Base-by-base conservation (phyloP, 2,113 vertebrate species). In the Oryzias woworae region DNA sequence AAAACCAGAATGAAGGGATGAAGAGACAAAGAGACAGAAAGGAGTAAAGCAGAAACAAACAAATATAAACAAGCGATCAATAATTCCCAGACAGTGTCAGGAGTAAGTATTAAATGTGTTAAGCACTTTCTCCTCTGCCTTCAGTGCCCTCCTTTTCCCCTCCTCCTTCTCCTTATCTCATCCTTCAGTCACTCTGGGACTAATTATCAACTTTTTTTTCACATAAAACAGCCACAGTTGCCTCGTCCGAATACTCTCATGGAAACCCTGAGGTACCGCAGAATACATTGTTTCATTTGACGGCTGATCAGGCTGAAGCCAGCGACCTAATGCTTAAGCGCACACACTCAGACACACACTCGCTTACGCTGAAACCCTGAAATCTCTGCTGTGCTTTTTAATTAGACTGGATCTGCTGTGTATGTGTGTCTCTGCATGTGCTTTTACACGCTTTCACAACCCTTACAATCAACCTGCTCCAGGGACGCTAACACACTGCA, bases 181-280 rank as follows among this genome's bases (percentile, higher is more conserved):
- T 87, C 90, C 91, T 93, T 91, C 94, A 97, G 92, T 92, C 97
- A 97, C 97, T 95, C 91, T 85, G 97, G 96, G 96, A 98, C 94
- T 97, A 97, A 98, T 98, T 98, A 99, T 91, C 92, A 93, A 94
- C 92, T 95, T 95, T 94, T 94, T 93, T 85, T 46, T 45, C 83
- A 93, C 90, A 94, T 93, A 92, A 94, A 93, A 94, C 92, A 92
- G 92, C 90, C 92, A 93, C 88, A 89, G 78, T 85, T 90, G 83
- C 85, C 15, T 78, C 56, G 71, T 92, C 86, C 90, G 90, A 91
- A 92, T 87, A 91, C 85, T 94, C 91, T 92, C 92, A 91, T 94
- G 91, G 82, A 95, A 93, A 96, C 95, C 95, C 96, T 81, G 91
- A 96, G 95, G 96, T 96, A 92, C 94, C 92, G 82, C 88, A 69